Percentiles rank a stretch among this genome's conserved stretches.
Conservation (phyloP, 2,888 invertebrate species). For the Elmis aenea region DNA sequence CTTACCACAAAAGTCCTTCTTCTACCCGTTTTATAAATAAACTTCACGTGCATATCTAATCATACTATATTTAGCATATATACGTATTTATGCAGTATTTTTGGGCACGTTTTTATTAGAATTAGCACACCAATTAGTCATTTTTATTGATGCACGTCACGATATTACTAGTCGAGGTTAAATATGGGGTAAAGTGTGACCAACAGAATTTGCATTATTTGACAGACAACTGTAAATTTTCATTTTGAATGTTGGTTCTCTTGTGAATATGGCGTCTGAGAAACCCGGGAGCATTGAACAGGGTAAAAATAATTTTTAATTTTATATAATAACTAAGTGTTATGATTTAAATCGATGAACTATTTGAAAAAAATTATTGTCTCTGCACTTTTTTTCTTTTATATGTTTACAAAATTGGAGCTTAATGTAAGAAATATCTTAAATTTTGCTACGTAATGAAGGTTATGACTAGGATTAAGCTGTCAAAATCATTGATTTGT, state of each 20-base stretch:
- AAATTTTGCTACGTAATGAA: background rate
- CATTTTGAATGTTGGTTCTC: conserved; percentile 30
- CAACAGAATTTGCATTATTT: conserved; percentile 4
- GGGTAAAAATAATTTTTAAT: conserved; percentile 50
- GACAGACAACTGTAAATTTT: conserved; percentile 4
- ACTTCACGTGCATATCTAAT: conserved; percentile 17
- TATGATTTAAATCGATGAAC: too few relatives aligned
- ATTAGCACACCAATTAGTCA: conserved; percentile 25
- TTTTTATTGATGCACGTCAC: conserved; percentile 26
- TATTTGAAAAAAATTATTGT: too few relatives aligned
- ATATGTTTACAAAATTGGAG: too few relatives aligned
- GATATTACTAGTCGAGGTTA: conserved; percentile 24
- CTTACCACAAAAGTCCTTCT: too few relatives aligned
- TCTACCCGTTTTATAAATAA: too few relatives aligned
- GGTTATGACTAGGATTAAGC: conserved; percentile 3
- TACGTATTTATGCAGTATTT: conserved; percentile 13
- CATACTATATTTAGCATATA: conserved; percentile 17
- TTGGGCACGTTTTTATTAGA: conserved; percentile 19
- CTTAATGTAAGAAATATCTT: conserved; percentile 1
- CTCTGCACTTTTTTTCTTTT: too few relatives aligned
- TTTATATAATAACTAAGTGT: background rate
- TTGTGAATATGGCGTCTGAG: conserved; percentile 61
- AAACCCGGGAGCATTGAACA: conserved; percentile 58
- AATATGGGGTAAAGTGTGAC: conserved; percentile 14
- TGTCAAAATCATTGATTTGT: conserved; percentile 27